Evolutionary conservation across 2,888 invertebrate species (phyloP), one percentile per base, ranked within the genome.

Genomic region (Conus canariensis): DNA sequence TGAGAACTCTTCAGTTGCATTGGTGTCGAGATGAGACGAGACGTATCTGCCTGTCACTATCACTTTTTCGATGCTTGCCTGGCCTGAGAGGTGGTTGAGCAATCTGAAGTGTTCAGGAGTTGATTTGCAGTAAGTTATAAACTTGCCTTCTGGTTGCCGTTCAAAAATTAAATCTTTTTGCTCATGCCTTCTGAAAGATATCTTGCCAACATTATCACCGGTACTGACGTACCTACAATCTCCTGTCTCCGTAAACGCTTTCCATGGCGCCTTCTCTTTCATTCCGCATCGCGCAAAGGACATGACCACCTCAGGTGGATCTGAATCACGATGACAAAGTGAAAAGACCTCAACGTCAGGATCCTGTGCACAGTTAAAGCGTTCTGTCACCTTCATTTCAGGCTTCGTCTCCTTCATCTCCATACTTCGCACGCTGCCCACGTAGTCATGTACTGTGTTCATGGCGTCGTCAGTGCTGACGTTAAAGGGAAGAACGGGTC

Each of bases 51-150:
- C 30, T 10, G 30, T 56, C 0, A 74, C 87, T 58, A 3, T 74
- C 8, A n/a, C n/a, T 16, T 6, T 87, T 0, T 74, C 30, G 58
- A 88, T 30, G 60, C 60, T 60, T 4, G 88, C 88, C 22, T 60
- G 30, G 60, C 77, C 58, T 58, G 56, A 59, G 58, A 74, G 25
- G n/a, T 16, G 0, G n/a, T 74, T 87, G 58, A 7, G 1, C 58
- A 87, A 58, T 58, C 25, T 45, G 25, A 74, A 87, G 22, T 30
- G 64, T 67, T 25, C 30, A 14, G 74, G 58, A n/a, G 64, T 70
- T 8, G 87, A 87, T 25, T 87, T 87, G 87, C 64, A 86, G 64
- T 14, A 86, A 4, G 86, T 86, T 9, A 0, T 64, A 16, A 86
- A 60, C 25, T 4, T 14, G 5, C 19, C 45, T 25, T 30, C 12